Base-by-base conservation (phyloP, 2,888 invertebrate species). In the Nysson spinosus region DNA sequence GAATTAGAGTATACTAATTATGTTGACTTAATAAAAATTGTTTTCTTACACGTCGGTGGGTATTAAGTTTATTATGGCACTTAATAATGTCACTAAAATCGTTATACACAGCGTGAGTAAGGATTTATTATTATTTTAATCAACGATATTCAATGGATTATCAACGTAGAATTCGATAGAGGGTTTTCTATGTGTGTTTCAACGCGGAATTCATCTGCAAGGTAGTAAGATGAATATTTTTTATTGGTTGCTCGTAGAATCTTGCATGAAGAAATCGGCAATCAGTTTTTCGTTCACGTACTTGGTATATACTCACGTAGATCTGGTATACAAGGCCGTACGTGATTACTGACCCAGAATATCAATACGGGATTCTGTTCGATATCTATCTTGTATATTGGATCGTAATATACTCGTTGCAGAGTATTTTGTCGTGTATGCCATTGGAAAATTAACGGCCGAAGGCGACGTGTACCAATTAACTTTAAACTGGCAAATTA, bases 321-420 rank as follows among this genome's bases (percentile, higher is more conserved):
- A 44, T 44, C 44, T 44, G 44, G 44, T 30, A 44, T 44, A 44
- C 44, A 44, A 44, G 44, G 44, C 17, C 44, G 44, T 30, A 16
- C 44, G 44, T 44, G 44, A 44, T 44, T 17, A 24, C 28, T 28
- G 28, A 44, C 17, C 30, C 30, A 28, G 44, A 44, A 44, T 44
- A 28, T 28, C 44, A 44, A 44, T 44, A 28, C 28, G 44, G n/a
- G 30, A 28, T n/a, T 44, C 30, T 30, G 44, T 26, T 44, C 44
- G 44, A 44, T 44, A 44, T 44, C 44, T 26, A n/a, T 17, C 44
- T 17, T 16, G 28, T 44, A 44, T 16, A 30, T 28, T 16, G 14
- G 12, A 30, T 44, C 19, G 11, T 16, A n/a, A 44, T 44, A 28
- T 16, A 44, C 44, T 9, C 44, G 44, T n/a, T 44, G 28, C 26